A percentile compares a stretch with the other conserved stretches of the same genome.
Conservation (phyloP, 2,113 vertebrate genomes). For the Ellobius talpinus region DNA sequence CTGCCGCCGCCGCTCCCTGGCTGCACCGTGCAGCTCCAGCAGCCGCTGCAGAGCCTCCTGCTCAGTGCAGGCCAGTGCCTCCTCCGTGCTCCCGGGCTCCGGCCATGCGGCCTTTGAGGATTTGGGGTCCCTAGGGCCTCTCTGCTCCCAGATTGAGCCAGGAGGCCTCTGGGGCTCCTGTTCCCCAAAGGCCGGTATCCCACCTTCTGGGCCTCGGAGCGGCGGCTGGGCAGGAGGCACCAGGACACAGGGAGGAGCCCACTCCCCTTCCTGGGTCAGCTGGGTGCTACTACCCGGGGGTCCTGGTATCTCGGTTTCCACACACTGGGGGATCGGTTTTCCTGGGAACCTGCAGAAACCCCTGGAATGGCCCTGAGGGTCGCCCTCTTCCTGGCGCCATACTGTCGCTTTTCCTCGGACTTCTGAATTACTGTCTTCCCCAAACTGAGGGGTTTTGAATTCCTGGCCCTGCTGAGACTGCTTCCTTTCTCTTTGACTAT, state of each 20-base stretch:
- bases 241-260: neutral
- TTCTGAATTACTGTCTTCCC: neutral
- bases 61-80: slow-evolving; percentile 73
- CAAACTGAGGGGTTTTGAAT: neutral
- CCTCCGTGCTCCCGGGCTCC: neutral
- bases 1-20: slow-evolving; percentile 84
- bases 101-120: neutral
- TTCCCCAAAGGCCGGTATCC: neutral
- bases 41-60: slow-evolving; percentile 89
- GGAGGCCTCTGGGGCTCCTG: neutral
- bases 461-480: neutral
- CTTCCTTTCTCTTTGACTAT: neutral
- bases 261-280: neutral
- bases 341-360: neutral
- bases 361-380: fast-evolving
- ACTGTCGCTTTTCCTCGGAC: neutral
- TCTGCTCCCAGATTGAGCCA: neutral
- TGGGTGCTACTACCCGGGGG: neutral
- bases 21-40: slow-evolving; percentile 87
- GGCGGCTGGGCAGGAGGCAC: fast-evolving
- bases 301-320: too few relatives aligned
- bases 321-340: neutral
- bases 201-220: neutral
- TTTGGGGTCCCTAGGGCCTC: neutral
- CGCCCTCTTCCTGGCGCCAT: neutral